These are phyloP conservation scores for Cirrhinus mrigala DNA, from an alignment of 2,797 vertebrate species.

Conservation along the genomic window DNA sequence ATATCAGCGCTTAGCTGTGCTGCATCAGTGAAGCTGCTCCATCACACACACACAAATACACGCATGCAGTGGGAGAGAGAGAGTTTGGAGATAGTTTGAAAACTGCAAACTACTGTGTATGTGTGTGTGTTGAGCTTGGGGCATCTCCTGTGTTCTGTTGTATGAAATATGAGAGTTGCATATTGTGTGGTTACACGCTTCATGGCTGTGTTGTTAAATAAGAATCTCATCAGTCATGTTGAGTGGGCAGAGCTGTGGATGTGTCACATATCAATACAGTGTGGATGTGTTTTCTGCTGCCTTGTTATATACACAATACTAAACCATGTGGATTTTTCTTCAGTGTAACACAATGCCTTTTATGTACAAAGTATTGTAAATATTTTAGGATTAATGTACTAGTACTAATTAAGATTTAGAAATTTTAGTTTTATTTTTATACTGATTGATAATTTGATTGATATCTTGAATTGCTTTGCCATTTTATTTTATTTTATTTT, in stretches of 20 bases:
- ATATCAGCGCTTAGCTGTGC: slow-evolving; percentile 29
- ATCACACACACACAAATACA: not conserved
- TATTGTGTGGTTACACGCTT: not conserved
- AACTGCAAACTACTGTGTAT: not conserved
- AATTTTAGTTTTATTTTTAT: not conserved
- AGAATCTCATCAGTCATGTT: not conserved
- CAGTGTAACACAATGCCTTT: not conserved
- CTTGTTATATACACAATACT: slow-evolving; percentile 5
- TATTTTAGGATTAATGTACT: not conserved
- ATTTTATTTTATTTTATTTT: not conserved
- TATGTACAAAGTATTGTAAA: not conserved
- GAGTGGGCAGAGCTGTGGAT: not conserved
- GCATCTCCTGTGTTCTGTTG: slow-evolving; percentile 21
- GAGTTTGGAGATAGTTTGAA: slow-evolving; percentile 23
- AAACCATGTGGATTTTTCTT: not conserved
- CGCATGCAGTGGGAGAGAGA: not conserved
- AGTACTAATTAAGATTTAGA: not conserved
- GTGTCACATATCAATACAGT: slow-evolving; percentile 22
- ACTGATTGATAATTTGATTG: too few species aligned
- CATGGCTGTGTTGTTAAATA: slow-evolving; percentile 14
- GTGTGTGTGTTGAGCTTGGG: slow-evolving; percentile 6
- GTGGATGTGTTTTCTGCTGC: slow-evolving; percentile 17
- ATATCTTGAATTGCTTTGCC: too few species aligned
- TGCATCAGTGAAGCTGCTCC: slow-evolving; percentile 25
- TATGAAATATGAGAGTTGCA: slow-evolving; percentile 40